Percentiles rank a stretch among this genome's conserved stretches.
Conservation (phyloP, 2,888 invertebrate genomes). For the Lydus trimaculatus region DNA sequence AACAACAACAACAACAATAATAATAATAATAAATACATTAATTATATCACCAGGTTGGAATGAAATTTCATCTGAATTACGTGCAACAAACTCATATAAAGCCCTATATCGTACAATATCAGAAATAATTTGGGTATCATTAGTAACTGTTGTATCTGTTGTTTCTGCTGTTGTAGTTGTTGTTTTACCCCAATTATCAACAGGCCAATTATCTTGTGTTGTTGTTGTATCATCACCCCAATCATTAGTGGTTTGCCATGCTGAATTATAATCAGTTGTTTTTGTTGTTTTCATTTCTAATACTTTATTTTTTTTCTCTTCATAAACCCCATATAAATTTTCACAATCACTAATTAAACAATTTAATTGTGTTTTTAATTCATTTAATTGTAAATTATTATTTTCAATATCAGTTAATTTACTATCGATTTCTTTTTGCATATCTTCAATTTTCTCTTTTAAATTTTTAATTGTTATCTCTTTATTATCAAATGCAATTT, state of each 20-base stretch:
- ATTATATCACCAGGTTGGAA: slow-evolving; percentile 95
- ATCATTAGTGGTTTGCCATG: slow-evolving; percentile 67
- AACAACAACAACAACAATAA: background rate
- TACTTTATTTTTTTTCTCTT: slow-evolving; percentile 67
- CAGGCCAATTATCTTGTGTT: slow-evolving; percentile 63
- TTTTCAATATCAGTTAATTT: slow-evolving; percentile 84
- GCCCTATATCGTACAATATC: slow-evolving; percentile 81
- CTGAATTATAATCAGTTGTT: slow-evolving; percentile 59
- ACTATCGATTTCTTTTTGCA: slow-evolving; percentile 78
- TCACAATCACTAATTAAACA: slow-evolving; percentile 75
- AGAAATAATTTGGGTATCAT: background rate
- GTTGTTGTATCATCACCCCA: slow-evolving; percentile 51
- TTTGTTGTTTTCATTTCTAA: slow-evolving; percentile 57
- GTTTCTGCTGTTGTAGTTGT: slow-evolving; percentile 47
- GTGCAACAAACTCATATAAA: slow-evolving; percentile 91
- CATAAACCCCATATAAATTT: slow-evolving; percentile 71
- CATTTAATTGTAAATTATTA: slow-evolving; percentile 79
- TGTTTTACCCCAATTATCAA: slow-evolving; percentile 55
- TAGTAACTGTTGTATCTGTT: slow-evolving; percentile 51
- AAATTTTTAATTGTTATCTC: slow-evolving; percentile 69
- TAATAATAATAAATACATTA: slow-evolving; percentile 64
- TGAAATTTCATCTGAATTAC: slow-evolving; percentile 91
- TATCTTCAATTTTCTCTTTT: slow-evolving; percentile 74
- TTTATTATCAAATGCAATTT: slow-evolving; percentile 72
- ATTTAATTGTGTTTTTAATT: slow-evolving; percentile 72